Percentiles rank a stretch among this genome's conserved stretches.
Conservation (phyloP, 1,140 invertebrate genomes). For the Listronotus bonariensis region DNA sequence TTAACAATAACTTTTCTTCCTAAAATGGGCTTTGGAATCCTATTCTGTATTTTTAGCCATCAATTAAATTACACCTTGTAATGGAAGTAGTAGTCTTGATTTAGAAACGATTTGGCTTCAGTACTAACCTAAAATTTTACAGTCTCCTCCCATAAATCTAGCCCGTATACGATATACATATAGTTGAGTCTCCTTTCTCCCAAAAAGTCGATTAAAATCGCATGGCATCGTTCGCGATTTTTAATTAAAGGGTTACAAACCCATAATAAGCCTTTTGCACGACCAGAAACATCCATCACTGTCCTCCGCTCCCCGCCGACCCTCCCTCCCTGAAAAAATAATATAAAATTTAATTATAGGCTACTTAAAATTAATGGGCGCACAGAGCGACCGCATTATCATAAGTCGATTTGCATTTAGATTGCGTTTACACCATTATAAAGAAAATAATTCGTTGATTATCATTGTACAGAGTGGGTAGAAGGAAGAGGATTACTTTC, state of each 20-base stretch:
- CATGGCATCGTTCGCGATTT: conserved; percentile 30
- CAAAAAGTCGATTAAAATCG: conserved; percentile 32
- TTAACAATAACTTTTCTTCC: no score
- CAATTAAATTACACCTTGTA: no score
- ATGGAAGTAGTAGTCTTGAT: no score
- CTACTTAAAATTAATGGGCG: conserved; percentile 56
- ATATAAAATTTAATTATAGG: conserved; percentile 57
- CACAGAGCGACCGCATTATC: conserved; percentile 54
- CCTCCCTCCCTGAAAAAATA: conserved; percentile 44
- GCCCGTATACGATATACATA: no score
- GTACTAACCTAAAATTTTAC: no score
- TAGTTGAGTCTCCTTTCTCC: background rate
- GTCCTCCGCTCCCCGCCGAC: conserved; percentile 6
- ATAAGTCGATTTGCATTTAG: conserved; percentile 58
- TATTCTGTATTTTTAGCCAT: no score
- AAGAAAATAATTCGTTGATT: conserved; percentile 52
- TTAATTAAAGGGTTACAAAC: conserved; percentile 39
- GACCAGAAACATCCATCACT: conserved; percentile 19
- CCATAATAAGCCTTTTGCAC: conserved; percentile 36
- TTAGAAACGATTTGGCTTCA: no score
- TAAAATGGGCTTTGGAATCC: no score
- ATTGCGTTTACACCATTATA: conserved; percentile 56
- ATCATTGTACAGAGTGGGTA: conserved; percentile 3
- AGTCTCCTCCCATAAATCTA: no score
- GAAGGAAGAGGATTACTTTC: background rate